Base-by-base conservation (phyloP, 2,888 invertebrate species). In the Lasioglossum zephyrum region DNA sequence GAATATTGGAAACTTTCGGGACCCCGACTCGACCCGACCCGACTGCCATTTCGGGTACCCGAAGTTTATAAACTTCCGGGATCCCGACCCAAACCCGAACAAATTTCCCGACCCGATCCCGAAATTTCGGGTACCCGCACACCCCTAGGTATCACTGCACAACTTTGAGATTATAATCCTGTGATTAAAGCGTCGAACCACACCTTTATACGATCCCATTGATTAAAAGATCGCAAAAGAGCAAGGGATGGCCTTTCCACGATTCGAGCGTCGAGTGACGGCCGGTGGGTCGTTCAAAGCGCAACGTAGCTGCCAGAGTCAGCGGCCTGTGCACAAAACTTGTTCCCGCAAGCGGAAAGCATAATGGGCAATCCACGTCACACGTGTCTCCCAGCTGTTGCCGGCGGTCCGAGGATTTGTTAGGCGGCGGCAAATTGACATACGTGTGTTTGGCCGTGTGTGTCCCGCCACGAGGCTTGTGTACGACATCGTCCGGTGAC, bases 401-500 rank as follows among this genome's bases (percentile, higher is more conserved):
- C 73, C 76, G 63, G 66, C 53, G 77, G 57, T 60, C 22, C 26
- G n/a, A 36, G 85, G 87, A 85, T 87, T 85, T 85, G 77, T 82
- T 85, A 85, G 82, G 74, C 79, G 79, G 18, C 72, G 49, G 83
- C 70, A 86, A 87, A 86, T 79, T 82, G 80, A 84, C 80, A 74
- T 81, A 84, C 84, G 77, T 74, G 87, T 83, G 88, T 86, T 82
- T 84, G 77, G 22, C 44, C 77, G 78, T 87, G 81, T 81, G 77
- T 78, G 72, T 57, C 26, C 57, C 31, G 47, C 70, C 79, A 26
- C 70, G 78, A 75, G 70, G 41, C 84, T 77, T 85, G 87, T 85
- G 83, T 85, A 82, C 81, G 81, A 88, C 90, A 89, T 84, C 88
- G 90, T 89, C 86, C 87, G 81, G 73, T 74, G 78, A 90, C 81